Evolutionary conservation across 2,797 vertebrate genomes (phyloP).

Genomic region (Toxotes lorentzi): DNA sequence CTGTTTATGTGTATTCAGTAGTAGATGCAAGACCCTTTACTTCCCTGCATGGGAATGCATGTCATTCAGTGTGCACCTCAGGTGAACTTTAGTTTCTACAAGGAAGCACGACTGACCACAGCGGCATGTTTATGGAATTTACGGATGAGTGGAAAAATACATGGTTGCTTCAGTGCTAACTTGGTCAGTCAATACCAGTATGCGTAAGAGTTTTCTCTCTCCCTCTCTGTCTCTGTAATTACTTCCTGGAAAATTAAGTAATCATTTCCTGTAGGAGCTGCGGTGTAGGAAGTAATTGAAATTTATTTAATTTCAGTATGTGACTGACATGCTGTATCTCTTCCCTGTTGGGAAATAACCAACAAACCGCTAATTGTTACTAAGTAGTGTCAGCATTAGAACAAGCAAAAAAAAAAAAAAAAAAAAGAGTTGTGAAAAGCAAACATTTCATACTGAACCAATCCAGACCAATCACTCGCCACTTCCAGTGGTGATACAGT

Average conservation of each 20-base stretch:
- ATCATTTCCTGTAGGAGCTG: slow-evolving; percentile 69
- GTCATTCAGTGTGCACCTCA: not conserved
- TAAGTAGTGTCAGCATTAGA: not conserved
- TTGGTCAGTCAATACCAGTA: slow-evolving; percentile 1
- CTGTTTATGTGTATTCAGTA: slow-evolving; percentile 7
- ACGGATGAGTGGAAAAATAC: slow-evolving; percentile 6
- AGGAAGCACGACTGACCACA: slow-evolving; percentile 15
- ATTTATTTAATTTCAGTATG: slow-evolving; percentile 70
- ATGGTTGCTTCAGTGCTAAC: not conserved
- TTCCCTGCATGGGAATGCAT: not conserved
- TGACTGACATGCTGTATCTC: slow-evolving; percentile 69
- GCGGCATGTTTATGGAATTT: slow-evolving; percentile 6
- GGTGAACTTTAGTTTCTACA: slow-evolving; percentile 5
- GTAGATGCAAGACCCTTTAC: not conserved
- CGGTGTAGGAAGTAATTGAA: slow-evolving; percentile 76
- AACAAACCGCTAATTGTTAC: not conserved
- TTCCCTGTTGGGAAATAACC: slow-evolving; percentile 83
- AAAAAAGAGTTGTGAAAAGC: not conserved
- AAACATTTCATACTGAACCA: slow-evolving; percentile 5
- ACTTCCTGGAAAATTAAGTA: slow-evolving; percentile 73
- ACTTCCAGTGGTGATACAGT: not conserved
- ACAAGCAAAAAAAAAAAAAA: not conserved
- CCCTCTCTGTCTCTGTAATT: slow-evolving; percentile 44
- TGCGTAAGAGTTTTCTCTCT: slow-evolving; percentile 21
- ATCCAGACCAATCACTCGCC: not conserved